These are phyloP conservation scores for Lepidonotus clava DNA, from an alignment of 2,888 invertebrate genomes.

Conservation along the genomic window DNA sequence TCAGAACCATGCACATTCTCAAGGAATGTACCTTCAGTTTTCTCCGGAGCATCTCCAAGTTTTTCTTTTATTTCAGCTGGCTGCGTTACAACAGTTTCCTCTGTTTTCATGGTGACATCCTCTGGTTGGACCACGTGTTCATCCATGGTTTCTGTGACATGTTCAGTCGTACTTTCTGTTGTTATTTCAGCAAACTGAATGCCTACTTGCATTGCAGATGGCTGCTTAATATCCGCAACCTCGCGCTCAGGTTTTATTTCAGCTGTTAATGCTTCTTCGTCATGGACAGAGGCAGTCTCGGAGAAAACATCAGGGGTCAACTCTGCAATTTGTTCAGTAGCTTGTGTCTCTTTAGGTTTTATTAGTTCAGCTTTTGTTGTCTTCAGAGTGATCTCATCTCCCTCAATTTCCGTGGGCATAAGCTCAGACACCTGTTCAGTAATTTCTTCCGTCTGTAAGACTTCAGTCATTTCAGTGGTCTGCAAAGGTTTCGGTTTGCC, in stretches of 20 bases:
- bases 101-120: conserved; percentile 38
- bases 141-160: conserved; percentile 52
- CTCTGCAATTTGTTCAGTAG: conserved; percentile 55
- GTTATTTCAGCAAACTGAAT: conserved; percentile 39
- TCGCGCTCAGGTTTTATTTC: not conserved
- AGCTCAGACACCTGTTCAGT: conserved; percentile 30
- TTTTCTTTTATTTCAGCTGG: conserved; percentile 17
- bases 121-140: conserved; percentile 32
- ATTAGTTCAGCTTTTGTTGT: not conserved
- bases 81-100: not conserved
- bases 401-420: not conserved
- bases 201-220: conserved; percentile 20
- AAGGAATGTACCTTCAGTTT: conserved; percentile 39
- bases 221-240: not conserved
- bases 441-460: conserved; percentile 8
- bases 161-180: conserved; percentile 31
- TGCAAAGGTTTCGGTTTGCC: conserved; percentile 12
- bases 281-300: not conserved
- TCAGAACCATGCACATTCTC: not conserved
- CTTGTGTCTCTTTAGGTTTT: conserved; percentile 45
- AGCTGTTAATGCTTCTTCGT: not conserved
- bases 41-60: conserved; percentile 46
- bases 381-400: not conserved
- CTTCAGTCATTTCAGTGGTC: not conserved
- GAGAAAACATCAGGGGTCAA: conserved; percentile 41